Percentiles rank a stretch among this genome's conserved stretches.
phyloP scores from a whole-genome alignment of 2,888 invertebrate genomes.

The Eupithecia dodoneata region DNA sequence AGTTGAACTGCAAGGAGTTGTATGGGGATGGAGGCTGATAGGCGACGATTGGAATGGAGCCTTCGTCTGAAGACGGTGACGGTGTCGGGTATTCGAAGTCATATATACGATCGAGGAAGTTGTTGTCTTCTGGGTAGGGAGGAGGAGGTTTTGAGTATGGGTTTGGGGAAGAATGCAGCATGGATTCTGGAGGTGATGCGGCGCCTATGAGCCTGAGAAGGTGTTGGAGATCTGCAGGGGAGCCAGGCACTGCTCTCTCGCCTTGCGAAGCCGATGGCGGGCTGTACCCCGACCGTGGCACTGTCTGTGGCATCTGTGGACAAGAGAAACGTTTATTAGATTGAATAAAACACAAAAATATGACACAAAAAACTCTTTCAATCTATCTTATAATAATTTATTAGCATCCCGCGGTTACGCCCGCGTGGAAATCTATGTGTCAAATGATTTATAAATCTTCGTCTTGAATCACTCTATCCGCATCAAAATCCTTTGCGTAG shows the following conservation, averaged over 20 bases:
- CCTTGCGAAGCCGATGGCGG: slow-evolving; percentile 90
- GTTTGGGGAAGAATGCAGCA: slow-evolving; percentile 78
- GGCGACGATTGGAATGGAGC: slow-evolving; percentile 83
- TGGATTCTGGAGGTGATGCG: slow-evolving; percentile 78
- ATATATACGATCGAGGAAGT: slow-evolving; percentile 78
- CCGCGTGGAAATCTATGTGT: no score
- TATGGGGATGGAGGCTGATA: slow-evolving; percentile 84
- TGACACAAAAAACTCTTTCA: background rate
- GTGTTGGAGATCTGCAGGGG: slow-evolving; percentile 80
- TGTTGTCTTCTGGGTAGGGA: slow-evolving; percentile 72
- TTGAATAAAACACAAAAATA: background rate
- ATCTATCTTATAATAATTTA: background rate
- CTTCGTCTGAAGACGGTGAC: slow-evolving; percentile 82
- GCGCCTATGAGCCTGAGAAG: slow-evolving; percentile 78
- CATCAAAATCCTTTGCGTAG: no score
- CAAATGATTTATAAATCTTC: no score
- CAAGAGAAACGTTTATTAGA: slow-evolving; percentile 51
- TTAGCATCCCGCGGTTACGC: background rate
- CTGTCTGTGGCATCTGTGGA: slow-evolving; percentile 92
- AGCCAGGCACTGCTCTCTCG: slow-evolving; percentile 83
- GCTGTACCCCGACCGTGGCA: slow-evolving; percentile 90
- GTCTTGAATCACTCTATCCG: no score
- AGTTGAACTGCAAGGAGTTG: slow-evolving; percentile 72
- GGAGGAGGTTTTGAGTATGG: slow-evolving; percentile 77
- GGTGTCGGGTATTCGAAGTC: slow-evolving; percentile 81